Percentiles rank a stretch among this genome's conserved stretches.
phyloP scores from a whole-genome alignment of 2,113 vertebrate genomes.

The Thalassoma bifasciatum region DNA sequence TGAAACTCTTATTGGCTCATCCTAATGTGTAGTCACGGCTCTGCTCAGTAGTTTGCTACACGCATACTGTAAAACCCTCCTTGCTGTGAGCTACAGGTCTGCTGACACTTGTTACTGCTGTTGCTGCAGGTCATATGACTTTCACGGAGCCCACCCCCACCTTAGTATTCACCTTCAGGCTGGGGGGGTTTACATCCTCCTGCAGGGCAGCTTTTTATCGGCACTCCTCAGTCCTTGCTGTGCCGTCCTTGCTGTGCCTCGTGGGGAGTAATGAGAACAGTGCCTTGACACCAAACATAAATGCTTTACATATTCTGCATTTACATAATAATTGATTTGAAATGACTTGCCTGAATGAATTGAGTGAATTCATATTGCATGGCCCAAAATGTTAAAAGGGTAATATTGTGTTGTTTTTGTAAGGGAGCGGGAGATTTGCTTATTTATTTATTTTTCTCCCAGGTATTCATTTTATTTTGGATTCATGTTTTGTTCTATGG shows the following conservation, averaged over 20 bases:
- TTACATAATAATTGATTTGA: conserved; percentile 9
- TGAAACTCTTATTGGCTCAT: too few species aligned
- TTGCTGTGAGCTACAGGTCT: not conserved
- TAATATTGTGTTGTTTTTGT: not conserved
- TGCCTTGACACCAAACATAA: not conserved
- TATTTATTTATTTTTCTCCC: too few species aligned
- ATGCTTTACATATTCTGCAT: conserved; percentile 6
- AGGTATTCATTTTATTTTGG: too few species aligned
- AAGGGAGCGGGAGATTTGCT: too few species aligned
- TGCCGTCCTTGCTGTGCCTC: conserved; percentile 14
- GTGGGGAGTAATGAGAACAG: conserved; percentile 2
- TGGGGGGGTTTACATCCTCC: not conserved
- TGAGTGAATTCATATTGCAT: not conserved
- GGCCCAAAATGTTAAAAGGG: too few species aligned
- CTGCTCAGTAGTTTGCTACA: too few species aligned
- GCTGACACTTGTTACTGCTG: not conserved
- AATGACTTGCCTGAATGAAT: conserved; percentile 6
- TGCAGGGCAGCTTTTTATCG: not conserved
- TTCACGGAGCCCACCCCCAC: conserved; percentile 2
- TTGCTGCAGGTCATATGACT: not conserved
- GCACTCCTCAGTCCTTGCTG: not conserved
- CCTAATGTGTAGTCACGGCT: too few species aligned
- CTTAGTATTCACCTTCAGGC: conserved; percentile 15
- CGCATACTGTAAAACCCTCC: too few species aligned
- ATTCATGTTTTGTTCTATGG: too few species aligned